Evolutionary conservation across 2,113 vertebrate genomes (phyloP).

Genomic region (Microcebus murinus): DNA sequence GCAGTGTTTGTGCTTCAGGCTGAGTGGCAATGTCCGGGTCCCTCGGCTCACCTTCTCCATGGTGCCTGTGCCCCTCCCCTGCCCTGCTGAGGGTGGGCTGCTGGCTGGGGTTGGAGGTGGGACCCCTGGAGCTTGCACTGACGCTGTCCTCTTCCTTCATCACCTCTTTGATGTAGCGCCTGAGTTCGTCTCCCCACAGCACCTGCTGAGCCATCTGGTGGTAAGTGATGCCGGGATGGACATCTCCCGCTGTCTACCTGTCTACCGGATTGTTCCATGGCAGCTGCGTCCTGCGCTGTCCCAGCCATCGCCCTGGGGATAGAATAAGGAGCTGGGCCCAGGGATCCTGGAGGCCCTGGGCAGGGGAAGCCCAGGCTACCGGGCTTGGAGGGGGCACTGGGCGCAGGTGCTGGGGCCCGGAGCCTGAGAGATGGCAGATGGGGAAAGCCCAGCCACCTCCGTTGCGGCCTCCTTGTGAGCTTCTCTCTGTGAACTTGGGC

Average conservation of each 20-base stretch:
- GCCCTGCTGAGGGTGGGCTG: background rate
- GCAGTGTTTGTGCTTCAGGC: background rate
- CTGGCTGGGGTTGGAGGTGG: background rate
- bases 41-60: background rate
- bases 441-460: background rate
- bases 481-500: background rate
- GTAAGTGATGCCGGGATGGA: slow-evolving; percentile 16
- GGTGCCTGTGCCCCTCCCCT: background rate
- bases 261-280: background rate
- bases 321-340: background rate
- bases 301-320: background rate
- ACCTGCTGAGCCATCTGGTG: slow-evolving; percentile 28
- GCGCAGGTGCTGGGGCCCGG: background rate
- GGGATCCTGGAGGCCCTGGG: background rate
- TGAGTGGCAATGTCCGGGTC: background rate
- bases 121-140: background rate
- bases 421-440: too few relatives aligned
- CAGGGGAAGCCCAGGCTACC: background rate
- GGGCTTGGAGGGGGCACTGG: background rate
- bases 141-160: background rate
- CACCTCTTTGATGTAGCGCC: background rate
- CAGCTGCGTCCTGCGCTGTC: background rate
- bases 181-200: slow-evolving; percentile 37
- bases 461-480: background rate
- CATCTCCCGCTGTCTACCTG: background rate